Conservation (phyloP, 2,113 vertebrate species). For the Gallinago paraguaiae region DNA sequence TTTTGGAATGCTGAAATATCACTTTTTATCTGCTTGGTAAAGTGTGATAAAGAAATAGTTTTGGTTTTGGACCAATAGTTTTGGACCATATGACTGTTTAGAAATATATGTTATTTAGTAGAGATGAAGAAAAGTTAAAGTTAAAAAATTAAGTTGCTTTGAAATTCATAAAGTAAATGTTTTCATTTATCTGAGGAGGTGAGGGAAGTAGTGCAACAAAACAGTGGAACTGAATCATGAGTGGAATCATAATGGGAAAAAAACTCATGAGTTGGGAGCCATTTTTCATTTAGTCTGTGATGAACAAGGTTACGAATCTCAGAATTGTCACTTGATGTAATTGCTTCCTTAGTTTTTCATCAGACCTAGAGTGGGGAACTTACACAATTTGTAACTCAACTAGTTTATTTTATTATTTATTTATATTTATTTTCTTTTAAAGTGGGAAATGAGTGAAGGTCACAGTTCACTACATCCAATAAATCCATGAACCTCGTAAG, state of each 20-base stretch:
- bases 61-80: accelerated
- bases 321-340: not conserved
- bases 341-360: not conserved
- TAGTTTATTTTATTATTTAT: not conserved
- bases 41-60: not conserved
- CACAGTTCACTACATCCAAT: not conserved
- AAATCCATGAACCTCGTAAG: not conserved
- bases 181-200: not conserved
- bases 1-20: not conserved
- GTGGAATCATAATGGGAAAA: not conserved
- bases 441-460: not conserved
- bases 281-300: not conserved
- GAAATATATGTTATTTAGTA: not conserved
- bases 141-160: not conserved
- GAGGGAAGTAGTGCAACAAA: not conserved
- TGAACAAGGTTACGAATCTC: not conserved
- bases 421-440: not conserved
- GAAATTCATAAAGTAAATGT: not conserved
- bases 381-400: not conserved
- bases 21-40: not conserved
- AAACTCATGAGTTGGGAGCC: not conserved
- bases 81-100: not conserved
- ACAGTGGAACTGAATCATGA: not conserved
- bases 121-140: not conserved
- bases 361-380: not conserved